Base-by-base conservation (phyloP, 2,113 vertebrate genomes). In the Gobio gobio region DNA sequence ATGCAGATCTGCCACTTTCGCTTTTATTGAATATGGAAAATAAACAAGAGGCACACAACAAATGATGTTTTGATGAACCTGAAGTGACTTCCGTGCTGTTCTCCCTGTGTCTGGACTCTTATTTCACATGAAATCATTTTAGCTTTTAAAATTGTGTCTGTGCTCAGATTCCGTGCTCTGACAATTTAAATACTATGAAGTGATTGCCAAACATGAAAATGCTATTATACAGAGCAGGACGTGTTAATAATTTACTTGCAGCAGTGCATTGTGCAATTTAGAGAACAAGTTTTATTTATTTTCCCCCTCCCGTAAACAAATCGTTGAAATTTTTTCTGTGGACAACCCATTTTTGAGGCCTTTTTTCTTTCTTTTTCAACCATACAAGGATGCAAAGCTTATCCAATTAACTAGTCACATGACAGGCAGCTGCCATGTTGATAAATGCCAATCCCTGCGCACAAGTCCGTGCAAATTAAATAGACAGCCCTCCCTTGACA, bases 61-160 rank as follows among this genome's bases (percentile, higher is more conserved):
- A 93, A 92, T 91, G 89, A 92, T 92, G 90, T 91, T 93, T 86
- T 89, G 90, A 92, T 87, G 68, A 92, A 88, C 40, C 76, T 88
- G 24, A 86, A 92, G 91, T 83, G 90, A 89, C 88, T 86, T 83
- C 68, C 88, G 83, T 86, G 85, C 85, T 47, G 78, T 26, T 74
- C 49, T 78, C 86, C 64, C 45, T 84, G 78, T 0, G 33, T n/a
- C 20, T 40, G 22, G 43, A 90, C 92, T 93, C 87, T 93, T 92
- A 93, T 91, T 92, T 92, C 91, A 91, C 92, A 93, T 93, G 92
- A 91, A 90, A 86, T 91, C 83, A 91, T 89, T 91, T 89, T 86
- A 87, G 89, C 85, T 90, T 91, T 88, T 87, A 82, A 88, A 86
- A 90, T 63, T 75, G 14, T n/a, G 76, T 59, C 54, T 77, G 18